Percentiles rank a stretch among this genome's conserved stretches.
Conservation (phyloP, 1,140 invertebrate species). For the Heliothis subflexa region DNA sequence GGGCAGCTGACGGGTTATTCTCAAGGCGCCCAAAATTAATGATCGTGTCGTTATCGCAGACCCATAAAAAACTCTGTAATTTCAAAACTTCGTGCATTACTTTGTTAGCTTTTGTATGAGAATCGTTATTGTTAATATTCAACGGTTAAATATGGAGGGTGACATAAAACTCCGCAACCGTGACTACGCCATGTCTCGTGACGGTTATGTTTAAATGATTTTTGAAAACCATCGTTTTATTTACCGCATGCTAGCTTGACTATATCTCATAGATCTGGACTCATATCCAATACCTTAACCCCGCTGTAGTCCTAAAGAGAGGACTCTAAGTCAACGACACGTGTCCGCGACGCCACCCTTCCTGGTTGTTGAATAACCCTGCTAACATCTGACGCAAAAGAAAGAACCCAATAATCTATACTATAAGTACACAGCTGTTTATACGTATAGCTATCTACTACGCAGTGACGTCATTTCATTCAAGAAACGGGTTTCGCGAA, state of each 20-base stretch:
- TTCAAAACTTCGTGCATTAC: neutral
- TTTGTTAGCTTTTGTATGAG: neutral
- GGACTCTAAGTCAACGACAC: conserved; percentile 3
- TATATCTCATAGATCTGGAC: neutral
- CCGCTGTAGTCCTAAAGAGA: neutral
- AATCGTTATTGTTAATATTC: conserved; percentile 13
- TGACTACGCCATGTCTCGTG: neutral
- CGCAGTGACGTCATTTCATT: conserved; percentile 80
- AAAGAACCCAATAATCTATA: conserved; percentile 80
- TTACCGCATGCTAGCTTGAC: too few species aligned
- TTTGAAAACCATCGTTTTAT: too few species aligned
- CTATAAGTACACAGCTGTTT: conserved; percentile 60
- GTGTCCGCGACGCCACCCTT: conserved; percentile 1
- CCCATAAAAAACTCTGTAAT: neutral
- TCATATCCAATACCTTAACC: neutral
- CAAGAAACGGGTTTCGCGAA: conserved; percentile 66
- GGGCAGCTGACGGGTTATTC: conserved; percentile 57
- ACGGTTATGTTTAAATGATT: neutral
- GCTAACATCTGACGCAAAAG: conserved; percentile 75
- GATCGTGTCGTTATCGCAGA: conserved; percentile 23
- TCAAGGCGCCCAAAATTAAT: conserved; percentile 41
- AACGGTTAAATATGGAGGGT: neutral
- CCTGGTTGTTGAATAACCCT: conserved; percentile 49
- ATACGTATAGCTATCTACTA: conserved; percentile 58
- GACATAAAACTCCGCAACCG: neutral